Conservation (phyloP, 2,888 invertebrate species). For the Craniophora ligustri region DNA sequence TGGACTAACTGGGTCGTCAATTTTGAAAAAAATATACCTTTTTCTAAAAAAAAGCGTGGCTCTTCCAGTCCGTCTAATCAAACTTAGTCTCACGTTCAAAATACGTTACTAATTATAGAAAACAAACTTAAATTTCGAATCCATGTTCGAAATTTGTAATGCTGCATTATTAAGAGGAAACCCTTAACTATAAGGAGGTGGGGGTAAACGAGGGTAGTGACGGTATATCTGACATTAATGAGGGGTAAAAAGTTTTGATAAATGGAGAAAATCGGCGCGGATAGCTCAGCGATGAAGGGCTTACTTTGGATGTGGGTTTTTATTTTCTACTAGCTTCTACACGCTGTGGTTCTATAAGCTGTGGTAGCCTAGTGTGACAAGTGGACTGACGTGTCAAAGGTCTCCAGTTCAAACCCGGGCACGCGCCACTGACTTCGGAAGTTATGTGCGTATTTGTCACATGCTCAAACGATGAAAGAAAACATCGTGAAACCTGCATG, state of each 20-base stretch:
- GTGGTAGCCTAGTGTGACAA: too few relatives aligned
- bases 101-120: slow-evolving; percentile 28
- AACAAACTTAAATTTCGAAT: slow-evolving; percentile 32
- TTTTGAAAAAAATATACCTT: background rate
- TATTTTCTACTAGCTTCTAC: too few relatives aligned
- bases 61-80: slow-evolving; percentile 13
- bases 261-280: background rate
- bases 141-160: slow-evolving; percentile 40
- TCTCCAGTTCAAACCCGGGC: too few relatives aligned
- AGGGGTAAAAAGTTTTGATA: slow-evolving; percentile 11
- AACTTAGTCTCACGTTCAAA: background rate
- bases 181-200: slow-evolving; percentile 21
- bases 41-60: background rate
- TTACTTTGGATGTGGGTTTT: background rate
- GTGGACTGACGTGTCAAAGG: too few relatives aligned
- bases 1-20: too few relatives aligned
- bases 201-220: slow-evolving; percentile 4
- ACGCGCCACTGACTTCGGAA: too few relatives aligned
- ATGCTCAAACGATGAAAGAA: too few relatives aligned
- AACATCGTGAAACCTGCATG: too few relatives aligned
- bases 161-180: slow-evolving; percentile 28
- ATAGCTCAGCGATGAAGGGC: background rate
- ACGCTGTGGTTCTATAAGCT: too few relatives aligned
- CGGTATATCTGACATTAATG: slow-evolving; percentile 9
- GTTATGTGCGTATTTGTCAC: too few relatives aligned